Evolutionary conservation across 2,113 vertebrate species (phyloP).

Genomic region (Forbesichthys agassizii): DNA sequence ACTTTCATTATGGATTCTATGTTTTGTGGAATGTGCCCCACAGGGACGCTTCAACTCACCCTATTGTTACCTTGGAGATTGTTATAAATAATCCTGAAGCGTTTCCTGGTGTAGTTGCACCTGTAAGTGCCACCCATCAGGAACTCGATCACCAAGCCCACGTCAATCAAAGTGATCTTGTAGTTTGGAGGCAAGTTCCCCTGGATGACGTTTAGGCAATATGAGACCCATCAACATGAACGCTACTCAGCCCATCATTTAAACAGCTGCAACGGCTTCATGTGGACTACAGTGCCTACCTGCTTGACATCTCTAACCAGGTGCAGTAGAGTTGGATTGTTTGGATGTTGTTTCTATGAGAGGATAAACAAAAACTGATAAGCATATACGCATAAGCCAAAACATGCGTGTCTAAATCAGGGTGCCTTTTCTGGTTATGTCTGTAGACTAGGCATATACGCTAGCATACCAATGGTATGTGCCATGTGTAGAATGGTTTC

Average conservation of each 20-base stretch:
- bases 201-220: slow-evolving; percentile 65
- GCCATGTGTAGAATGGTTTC: too few relatives aligned
- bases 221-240: background rate
- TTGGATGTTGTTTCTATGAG: slow-evolving; percentile 91
- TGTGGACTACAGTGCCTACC: slow-evolving; percentile 67
- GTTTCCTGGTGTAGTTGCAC: slow-evolving; percentile 95
- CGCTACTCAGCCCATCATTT: background rate
- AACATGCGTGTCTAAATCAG: background rate
- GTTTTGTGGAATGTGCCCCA: background rate
- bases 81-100: slow-evolving; percentile 96
- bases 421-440: background rate
- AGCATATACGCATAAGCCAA: background rate
- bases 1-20: too few relatives aligned
- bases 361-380: background rate
- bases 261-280: background rate
- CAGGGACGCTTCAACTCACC: slow-evolving; percentile 70
- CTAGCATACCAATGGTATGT: too few relatives aligned
- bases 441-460: too few relatives aligned
- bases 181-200: slow-evolving; percentile 97
- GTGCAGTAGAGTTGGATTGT: slow-evolving; percentile 93
- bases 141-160: slow-evolving; percentile 95
- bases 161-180: slow-evolving; percentile 95
- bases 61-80: slow-evolving; percentile 92
- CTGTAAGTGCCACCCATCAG: slow-evolving; percentile 98
- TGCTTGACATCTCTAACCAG: slow-evolving; percentile 96